A percentile compares a stretch with the other conserved stretches of the same genome.
These are phyloP conservation scores for Onychomys arenicola DNA, from an alignment of 2,797 vertebrate genomes.

Conservation along the genomic window DNA sequence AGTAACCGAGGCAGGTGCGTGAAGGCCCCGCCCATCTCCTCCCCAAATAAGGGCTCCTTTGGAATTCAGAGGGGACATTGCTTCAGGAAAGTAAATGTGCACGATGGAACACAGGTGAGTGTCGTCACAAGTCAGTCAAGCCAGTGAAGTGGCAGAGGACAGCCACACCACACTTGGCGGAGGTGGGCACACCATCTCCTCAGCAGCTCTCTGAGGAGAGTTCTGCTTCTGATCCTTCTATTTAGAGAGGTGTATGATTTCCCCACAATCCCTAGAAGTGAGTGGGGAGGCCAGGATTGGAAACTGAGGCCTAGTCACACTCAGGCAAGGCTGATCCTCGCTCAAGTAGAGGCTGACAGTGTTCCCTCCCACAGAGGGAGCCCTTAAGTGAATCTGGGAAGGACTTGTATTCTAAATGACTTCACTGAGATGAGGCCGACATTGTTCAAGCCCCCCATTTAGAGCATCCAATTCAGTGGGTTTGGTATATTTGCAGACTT, in stretches of 20 bases:
- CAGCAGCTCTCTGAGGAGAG: fast-evolving
- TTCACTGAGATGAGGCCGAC: no score
- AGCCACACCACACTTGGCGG: no score
- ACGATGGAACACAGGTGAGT: neutral
- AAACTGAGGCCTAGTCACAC: fast-evolving
- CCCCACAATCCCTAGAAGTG: neutral
- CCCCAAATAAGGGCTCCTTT: fast-evolving
- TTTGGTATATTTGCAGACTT: fast-evolving
- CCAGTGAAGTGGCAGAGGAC: fast-evolving
- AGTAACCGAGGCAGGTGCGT: fast-evolving
- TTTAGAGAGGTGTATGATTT: neutral
- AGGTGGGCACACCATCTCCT: fast-evolving
- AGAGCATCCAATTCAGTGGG: fast-evolving
- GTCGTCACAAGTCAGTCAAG: neutral
- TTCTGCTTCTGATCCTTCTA: no score
- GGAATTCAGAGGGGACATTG: neutral
- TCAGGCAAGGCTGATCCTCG: fast-evolving
- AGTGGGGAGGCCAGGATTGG: neutral
- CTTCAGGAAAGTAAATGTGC: fast-evolving
- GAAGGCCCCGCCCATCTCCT: neutral
- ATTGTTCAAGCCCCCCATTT: fast-evolving
- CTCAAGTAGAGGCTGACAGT: neutral
- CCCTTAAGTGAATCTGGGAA: fast-evolving
- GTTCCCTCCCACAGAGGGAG: neutral
- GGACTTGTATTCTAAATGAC: neutral